phyloP scores from a whole-genome alignment of 2,113 vertebrate genomes.

The Amblyornis subalaris region DNA sequence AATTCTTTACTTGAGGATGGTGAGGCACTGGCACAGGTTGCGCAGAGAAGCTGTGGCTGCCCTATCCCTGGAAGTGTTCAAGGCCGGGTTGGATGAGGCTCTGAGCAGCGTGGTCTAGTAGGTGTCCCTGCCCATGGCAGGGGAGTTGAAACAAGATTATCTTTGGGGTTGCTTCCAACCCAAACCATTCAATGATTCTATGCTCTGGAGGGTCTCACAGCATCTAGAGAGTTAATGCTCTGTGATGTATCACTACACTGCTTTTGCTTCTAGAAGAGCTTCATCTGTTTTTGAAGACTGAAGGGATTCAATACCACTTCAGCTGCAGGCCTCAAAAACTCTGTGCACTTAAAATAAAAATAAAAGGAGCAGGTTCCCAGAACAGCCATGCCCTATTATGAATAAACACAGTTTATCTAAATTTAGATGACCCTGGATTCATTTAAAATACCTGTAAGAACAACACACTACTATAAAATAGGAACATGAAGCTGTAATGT shows the following conservation, averaged over 20 bases:
- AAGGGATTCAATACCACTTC: neutral
- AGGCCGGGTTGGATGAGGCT: neutral
- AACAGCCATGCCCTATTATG: neutral
- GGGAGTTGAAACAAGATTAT: neutral
- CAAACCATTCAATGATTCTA: neutral
- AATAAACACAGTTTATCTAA: conserved; percentile 54
- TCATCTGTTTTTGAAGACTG: conserved; percentile 26
- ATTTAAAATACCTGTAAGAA: conserved; percentile 38
- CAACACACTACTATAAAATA: conserved; percentile 7
- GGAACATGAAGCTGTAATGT: conserved; percentile 10
- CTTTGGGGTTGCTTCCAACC: neutral
- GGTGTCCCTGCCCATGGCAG: fast-evolving
- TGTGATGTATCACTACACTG: neutral
- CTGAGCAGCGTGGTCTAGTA: neutral
- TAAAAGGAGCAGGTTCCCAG: neutral
- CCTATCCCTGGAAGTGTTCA: neutral
- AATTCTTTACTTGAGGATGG: neutral
- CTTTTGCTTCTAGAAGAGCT: neutral
- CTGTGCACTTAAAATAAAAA: neutral
- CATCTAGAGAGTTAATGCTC: neutral
- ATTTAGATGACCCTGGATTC: conserved; percentile 37
- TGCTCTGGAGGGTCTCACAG: neutral
- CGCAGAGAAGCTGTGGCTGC: neutral
- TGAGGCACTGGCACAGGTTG: neutral
- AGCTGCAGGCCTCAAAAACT: neutral